phyloP scores from a whole-genome alignment of 2,113 vertebrate genomes.

The Sinosuthora webbiana region DNA sequence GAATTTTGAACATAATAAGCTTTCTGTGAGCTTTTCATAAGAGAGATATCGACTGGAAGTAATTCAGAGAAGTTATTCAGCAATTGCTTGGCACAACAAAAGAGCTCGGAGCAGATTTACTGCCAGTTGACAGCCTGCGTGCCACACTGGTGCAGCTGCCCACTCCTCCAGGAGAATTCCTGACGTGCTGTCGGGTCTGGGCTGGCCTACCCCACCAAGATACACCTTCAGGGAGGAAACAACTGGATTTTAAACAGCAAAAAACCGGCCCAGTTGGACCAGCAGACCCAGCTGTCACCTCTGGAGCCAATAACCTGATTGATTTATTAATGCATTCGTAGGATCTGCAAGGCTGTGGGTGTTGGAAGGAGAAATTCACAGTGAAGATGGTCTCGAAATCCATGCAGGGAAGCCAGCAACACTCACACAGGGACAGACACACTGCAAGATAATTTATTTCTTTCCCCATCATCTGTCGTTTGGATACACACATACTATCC shows the following conservation, averaged over 20 bases:
- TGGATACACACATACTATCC: neutral
- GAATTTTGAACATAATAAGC: constrained; percentile 5
- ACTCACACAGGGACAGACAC: neutral
- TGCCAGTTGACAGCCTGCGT: neutral
- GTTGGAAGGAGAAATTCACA: neutral
- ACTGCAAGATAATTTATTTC: neutral
- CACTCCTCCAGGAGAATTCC: neutral
- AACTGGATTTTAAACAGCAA: neutral
- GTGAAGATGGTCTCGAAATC: neutral
- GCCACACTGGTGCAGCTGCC: neutral
- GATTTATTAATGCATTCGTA: neutral
- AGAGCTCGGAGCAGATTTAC: constrained; percentile 12
- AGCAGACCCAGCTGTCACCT: neutral
- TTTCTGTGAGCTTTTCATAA: constrained; percentile 12
- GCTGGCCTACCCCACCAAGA: neutral
- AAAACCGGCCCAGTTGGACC: neutral
- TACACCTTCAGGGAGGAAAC: neutral
- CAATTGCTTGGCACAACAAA: constrained; percentile 26
- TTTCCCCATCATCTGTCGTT: neutral
- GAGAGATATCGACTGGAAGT: constrained; percentile 24
- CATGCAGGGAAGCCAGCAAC: neutral
- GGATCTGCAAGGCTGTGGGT: neutral
- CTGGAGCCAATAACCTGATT: neutral
- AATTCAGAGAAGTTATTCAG: constrained; percentile 50
- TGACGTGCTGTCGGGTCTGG: neutral